Evolutionary conservation across 2,113 vertebrate species (phyloP), one percentile per base, ranked within the genome.

Genomic region (Oncorhynchus nerka): DNA sequence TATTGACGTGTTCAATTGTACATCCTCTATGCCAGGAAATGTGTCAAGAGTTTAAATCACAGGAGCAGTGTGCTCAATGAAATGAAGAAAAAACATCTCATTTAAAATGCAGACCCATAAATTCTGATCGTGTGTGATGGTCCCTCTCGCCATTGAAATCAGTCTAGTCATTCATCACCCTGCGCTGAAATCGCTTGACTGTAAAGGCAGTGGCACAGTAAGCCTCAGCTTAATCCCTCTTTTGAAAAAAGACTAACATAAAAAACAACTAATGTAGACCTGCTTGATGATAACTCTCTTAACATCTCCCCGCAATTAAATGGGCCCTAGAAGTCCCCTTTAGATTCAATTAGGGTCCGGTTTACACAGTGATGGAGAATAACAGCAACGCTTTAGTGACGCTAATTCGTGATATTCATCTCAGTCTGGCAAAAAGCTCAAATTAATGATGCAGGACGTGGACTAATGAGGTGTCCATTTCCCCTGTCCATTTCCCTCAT

Each of bases 381-480:
- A 68, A 32, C 66, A 32, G 15, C 28, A 32, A 32, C 16, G 12
- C 48, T 64, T 68, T 30, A 49, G 68, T 76, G 49, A 13, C 4
- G 15, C 45, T 66, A 76, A 82, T 80, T 70, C 69, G 59, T 9
- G 51, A 71, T 78, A 86, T 84, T 77, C 45, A 71, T 82, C 78
- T 82, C 71, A 26, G 73, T 83, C 81, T 15, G 30, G 69, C n/a
- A 4, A 67, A 45, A 51, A 39, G 80, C 74, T 73, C 71, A 75
- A 49, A 75, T 68, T 76, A 86, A 86, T 80, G 78, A 20, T 3
- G 73, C 80, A 65, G 76, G 78, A 75, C 74, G 59, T 48, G 81
- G 75, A 66, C 81, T 81, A 86, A 84, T 32, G 71, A 73, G 71
- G 71, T 6, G 66, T 24, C 51, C 71, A n/a, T 62, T 62, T 68